Evolutionary conservation across 2,113 vertebrate genomes (phyloP).

Genomic region (Burhinus oedicnemus): DNA sequence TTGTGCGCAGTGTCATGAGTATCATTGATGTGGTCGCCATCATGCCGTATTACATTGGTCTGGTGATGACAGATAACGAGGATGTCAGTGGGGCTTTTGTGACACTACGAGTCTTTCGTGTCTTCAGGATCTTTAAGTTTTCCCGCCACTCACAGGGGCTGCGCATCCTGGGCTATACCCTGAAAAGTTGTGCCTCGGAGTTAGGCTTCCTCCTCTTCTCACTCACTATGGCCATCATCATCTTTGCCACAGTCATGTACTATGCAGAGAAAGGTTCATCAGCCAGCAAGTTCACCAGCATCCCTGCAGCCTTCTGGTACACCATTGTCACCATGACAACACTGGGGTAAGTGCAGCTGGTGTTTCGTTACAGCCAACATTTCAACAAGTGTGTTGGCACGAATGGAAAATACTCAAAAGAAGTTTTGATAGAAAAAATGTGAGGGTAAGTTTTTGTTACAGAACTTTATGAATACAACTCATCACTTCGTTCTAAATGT

Average conservation of each 20-base stretch:
- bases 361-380: conserved; percentile 31
- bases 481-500: background rate
- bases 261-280: conserved; percentile 96
- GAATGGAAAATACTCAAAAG: background rate
- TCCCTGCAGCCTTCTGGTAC: conserved; percentile 98
- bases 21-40: conserved; percentile 98
- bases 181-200: conserved; percentile 98
- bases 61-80: conserved; percentile 97
- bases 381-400: background rate
- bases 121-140: conserved; percentile 99
- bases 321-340: conserved; percentile 99
- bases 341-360: conserved; percentile 87
- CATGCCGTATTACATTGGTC: conserved; percentile 96
- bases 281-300: conserved; percentile 96
- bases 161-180: conserved; percentile 94
- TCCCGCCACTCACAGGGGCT: conserved; percentile 96
- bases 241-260: conserved; percentile 99
- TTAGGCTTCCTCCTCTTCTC: conserved; percentile 98
- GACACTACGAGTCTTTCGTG: conserved; percentile 93
- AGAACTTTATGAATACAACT: background rate
- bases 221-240: conserved; percentile 99
- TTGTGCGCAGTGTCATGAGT: conserved; percentile 94
- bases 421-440: background rate
- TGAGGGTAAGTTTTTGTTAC: background rate
- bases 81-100: conserved; percentile 98